phyloP scores from a whole-genome alignment of 2,888 invertebrate genomes.

The Penaeus monodon region DNA sequence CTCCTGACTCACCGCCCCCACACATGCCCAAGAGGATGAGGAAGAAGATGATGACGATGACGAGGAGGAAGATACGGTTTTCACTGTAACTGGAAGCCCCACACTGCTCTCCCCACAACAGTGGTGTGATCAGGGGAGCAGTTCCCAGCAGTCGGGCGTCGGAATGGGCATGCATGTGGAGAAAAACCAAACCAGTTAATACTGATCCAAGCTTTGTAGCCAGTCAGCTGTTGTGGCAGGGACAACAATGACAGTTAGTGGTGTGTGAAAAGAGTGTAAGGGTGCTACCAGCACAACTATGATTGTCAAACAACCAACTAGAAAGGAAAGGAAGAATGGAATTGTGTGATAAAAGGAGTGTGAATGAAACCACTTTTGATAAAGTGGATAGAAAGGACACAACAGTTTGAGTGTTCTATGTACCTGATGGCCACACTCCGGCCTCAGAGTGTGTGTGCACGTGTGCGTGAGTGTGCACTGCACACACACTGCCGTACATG shows the following conservation, averaged over 20 bases:
- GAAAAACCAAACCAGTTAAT: conserved; percentile 45
- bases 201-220: conserved; percentile 49
- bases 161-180: conserved; percentile 61
- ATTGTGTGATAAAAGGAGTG: conserved; percentile 58
- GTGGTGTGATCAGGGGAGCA: conserved; percentile 49
- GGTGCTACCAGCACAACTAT: conserved; percentile 55
- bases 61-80: conserved; percentile 55
- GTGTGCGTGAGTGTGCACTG: conserved; percentile 49
- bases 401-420: conserved; percentile 63
- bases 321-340: conserved; percentile 51
- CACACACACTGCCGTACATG: conserved; percentile 62
- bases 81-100: conserved; percentile 57
- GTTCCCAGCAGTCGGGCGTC: conserved; percentile 52
- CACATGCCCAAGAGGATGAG: conserved; percentile 45
- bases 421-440: conserved; percentile 63
- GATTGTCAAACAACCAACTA: conserved; percentile 51
- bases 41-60: conserved; percentile 53
- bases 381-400: conserved; percentile 59
- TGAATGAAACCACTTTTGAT: conserved; percentile 52
- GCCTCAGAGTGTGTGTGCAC: conserved; percentile 64
- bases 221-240: conserved; percentile 59
- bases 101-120: conserved; percentile 55
- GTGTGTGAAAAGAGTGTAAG: conserved; percentile 50
- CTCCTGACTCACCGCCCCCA: conserved; percentile 63
- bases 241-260: conserved; percentile 42